Evolutionary conservation across 2,888 invertebrate species (phyloP).

Genomic region (Mayetiola destructor): DNA sequence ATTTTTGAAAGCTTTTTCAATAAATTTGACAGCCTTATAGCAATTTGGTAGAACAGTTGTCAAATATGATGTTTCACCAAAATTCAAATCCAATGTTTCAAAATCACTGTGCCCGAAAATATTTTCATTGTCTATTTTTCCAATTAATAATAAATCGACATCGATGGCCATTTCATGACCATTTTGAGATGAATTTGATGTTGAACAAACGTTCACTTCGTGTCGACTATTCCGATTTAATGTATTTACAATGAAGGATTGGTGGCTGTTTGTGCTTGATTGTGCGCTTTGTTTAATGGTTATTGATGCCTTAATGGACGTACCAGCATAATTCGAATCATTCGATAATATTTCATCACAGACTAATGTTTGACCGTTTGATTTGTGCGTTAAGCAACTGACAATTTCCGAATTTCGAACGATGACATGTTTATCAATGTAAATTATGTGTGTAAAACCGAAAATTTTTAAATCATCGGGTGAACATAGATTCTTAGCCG

Average conservation of each 20-base stretch:
- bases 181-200: background rate
- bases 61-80: constrained; percentile 26
- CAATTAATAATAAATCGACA: background rate
- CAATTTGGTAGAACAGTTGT: constrained; percentile 28
- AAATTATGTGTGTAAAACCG: constrained; percentile 26
- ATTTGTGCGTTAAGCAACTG: background rate
- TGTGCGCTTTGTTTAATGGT: background rate
- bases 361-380: background rate
- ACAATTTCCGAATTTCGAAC: background rate
- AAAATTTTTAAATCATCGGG: constrained; percentile 23
- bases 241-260: too few relatives aligned
- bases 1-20: constrained; percentile 24
- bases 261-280: too few relatives aligned
- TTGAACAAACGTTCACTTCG: background rate
- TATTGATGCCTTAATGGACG: background rate
- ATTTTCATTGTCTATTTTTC: background rate
- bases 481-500: constrained; percentile 24
- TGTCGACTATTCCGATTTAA: too few relatives aligned
- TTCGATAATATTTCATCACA: constrained; percentile 1
- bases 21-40: constrained; percentile 27
- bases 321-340: constrained; percentile 6
- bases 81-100: constrained; percentile 23
- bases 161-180: background rate
- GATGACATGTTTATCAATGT: constrained; percentile 22
- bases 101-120: constrained; percentile 9